Evolutionary conservation across 1,140 invertebrate genomes (phyloP).

Genomic region (Anastrepha obliqua): DNA sequence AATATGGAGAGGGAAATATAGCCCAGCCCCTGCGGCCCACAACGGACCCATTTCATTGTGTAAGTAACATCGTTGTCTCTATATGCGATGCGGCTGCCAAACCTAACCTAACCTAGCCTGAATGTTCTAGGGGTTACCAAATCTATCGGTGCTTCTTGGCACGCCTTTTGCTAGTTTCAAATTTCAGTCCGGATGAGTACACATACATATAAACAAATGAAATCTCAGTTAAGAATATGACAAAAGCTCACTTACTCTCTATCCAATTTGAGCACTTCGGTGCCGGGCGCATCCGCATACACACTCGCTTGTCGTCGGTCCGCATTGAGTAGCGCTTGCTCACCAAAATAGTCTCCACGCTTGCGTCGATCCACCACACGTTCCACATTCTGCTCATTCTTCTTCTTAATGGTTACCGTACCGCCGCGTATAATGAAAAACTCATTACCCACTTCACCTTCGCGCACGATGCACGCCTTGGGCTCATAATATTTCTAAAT

Average conservation of each 20-base stretch:
- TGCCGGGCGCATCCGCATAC: constrained; percentile 88
- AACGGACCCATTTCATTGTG: too few species aligned
- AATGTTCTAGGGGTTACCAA: too few species aligned
- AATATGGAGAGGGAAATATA: too few species aligned
- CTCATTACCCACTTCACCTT: constrained; percentile 95
- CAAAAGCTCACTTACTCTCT: constrained; percentile 79
- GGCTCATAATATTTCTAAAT: constrained; percentile 80
- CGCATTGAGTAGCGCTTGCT: constrained; percentile 87
- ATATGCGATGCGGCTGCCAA: too few species aligned
- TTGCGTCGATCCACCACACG: constrained; percentile 79
- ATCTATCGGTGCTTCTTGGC: too few species aligned
- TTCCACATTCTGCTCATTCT: constrained; percentile 77
- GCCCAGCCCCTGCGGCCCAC: too few species aligned
- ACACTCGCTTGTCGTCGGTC: constrained; percentile 92
- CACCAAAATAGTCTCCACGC: constrained; percentile 86
- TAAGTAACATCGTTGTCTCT: too few species aligned
- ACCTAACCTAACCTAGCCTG: too few species aligned
- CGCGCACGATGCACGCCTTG: constrained; percentile 90
- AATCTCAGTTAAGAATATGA: neutral
- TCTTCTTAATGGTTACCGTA: constrained; percentile 86
- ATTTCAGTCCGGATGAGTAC: too few species aligned
- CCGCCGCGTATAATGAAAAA: constrained; percentile 97
- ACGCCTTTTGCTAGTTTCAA: too few species aligned
- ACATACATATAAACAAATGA: neutral
- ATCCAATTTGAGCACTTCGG: constrained; percentile 92